Base-by-base conservation (phyloP, 2,888 invertebrate species). In the Tricholauxania praeusta region DNA sequence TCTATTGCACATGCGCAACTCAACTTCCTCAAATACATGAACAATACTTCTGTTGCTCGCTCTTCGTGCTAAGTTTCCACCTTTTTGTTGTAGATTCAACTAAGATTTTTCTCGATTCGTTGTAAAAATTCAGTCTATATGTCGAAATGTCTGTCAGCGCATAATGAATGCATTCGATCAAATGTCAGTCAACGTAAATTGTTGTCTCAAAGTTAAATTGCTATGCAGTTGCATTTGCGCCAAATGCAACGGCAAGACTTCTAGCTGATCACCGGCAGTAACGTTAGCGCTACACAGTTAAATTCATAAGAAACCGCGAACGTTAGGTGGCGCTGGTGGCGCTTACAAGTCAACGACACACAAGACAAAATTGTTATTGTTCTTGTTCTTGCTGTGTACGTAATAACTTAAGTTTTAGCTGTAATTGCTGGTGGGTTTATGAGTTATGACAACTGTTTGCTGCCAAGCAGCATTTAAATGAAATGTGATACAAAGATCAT, bases 161-260 rank as follows among this genome's bases (percentile, higher is more conserved):
- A 73, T 55, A 75, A 75, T 73, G 75, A 75, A 75, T 72, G 75
- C 75, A 72, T 75, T 75, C 73, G 72, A 72, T 75, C 75, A 75
- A 71, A 72, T 71, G 72, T 73, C 75, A 75, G 69, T 60, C 63
- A 60, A 10, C 39, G 39, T 39, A 39, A 39, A 39, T 39, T 39
- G 39, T 39, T 39, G 39, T 39, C 39, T 39, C 39, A 39, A 10
- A 7, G 7, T 39, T 39, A 39, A 39, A 39, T 59, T 59, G 22
- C 22, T 19, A 14, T 59, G n/a, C 22, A 12, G 6, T 59, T n/a
- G 59, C 22, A 59, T 28, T 15, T 22, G 22, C 1, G 59, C 22
- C 7, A 5, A 28, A 19, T 22, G 22, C 59, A 19, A n/a, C 22
- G 8, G 19, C 59, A 62, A 22, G 28, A 39, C 39, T 32, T 28